phyloP scores from a whole-genome alignment of 92 coral and sea anemone genomes.

The Meandrina meandrites region DNA sequence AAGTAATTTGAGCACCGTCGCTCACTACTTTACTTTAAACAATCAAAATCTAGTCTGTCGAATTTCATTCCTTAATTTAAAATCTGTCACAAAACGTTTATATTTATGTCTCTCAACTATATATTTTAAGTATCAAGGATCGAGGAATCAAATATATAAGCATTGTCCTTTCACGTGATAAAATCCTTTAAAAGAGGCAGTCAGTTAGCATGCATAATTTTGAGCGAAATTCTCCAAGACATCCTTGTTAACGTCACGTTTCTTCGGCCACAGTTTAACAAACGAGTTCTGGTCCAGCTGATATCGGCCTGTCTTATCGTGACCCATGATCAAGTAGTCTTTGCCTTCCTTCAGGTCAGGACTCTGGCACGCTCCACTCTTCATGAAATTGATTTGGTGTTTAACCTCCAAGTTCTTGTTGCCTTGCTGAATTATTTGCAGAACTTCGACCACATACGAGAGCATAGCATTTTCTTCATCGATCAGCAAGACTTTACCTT shows the following conservation, averaged over 20 bases:
- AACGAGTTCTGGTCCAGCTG: constrained; percentile 64
- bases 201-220: background rate
- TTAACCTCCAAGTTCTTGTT: constrained; percentile 27
- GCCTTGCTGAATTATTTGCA: constrained; percentile 65
- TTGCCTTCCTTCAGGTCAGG: constrained; percentile 59
- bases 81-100: background rate
- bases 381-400: constrained; percentile 47
- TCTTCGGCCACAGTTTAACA: constrained; percentile 61
- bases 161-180: background rate
- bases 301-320: constrained; percentile 54
- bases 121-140: background rate
- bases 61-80: background rate
- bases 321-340: constrained; percentile 76
- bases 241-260: background rate
- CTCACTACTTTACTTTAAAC: background rate
- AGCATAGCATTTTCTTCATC: constrained; percentile 66
- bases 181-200: background rate
- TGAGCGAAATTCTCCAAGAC: constrained; percentile 17
- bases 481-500: constrained; percentile 69
- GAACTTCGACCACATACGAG: constrained; percentile 47
- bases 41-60: background rate
- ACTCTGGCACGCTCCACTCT: constrained; percentile 64
- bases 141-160: background rate
- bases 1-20: no score
- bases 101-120: background rate